These are phyloP conservation scores for Tapirus indicus DNA, from an alignment of 2,797 vertebrate genomes.

Conservation along the genomic window DNA sequence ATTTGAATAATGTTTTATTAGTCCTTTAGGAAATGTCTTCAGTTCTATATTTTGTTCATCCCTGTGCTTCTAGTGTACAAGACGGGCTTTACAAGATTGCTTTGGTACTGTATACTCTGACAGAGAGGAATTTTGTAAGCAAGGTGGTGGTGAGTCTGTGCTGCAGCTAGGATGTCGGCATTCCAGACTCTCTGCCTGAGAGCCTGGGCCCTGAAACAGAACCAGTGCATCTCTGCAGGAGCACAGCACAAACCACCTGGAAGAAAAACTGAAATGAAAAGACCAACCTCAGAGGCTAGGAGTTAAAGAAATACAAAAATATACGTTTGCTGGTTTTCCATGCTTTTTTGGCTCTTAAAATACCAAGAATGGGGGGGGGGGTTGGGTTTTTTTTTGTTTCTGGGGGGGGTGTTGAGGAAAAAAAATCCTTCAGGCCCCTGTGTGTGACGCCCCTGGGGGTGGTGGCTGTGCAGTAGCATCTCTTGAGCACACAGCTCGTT, in stretches of 20 bases:
- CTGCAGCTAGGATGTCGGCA: not conserved
- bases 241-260: not conserved
- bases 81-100: not conserved
- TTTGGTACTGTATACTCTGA: not conserved
- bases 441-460: conserved; percentile 59
- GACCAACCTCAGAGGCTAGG: conserved; percentile 34
- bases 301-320: conserved; percentile 65
- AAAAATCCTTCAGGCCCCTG: conserved; percentile 66
- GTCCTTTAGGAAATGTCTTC: conserved; percentile 43
- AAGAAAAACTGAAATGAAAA: not conserved
- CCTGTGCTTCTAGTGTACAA: not conserved
- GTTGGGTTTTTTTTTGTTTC: not conserved
- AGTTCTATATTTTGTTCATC: not conserved
- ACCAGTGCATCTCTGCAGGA: not conserved
- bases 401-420: not conserved
- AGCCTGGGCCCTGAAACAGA: not conserved
- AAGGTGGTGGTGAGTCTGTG: not conserved
- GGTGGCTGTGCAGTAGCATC: conserved; percentile 80
- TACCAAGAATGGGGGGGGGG: conserved; percentile 64
- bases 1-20: not conserved
- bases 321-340: conserved; percentile 78
- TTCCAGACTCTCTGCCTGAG: not conserved
- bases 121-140: not conserved
- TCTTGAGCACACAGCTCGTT: conserved; percentile 81
- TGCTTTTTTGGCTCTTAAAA: conserved; percentile 80